Conservation (phyloP, 2,888 invertebrate genomes). For the Parapristionchus giblindavisi region DNA sequence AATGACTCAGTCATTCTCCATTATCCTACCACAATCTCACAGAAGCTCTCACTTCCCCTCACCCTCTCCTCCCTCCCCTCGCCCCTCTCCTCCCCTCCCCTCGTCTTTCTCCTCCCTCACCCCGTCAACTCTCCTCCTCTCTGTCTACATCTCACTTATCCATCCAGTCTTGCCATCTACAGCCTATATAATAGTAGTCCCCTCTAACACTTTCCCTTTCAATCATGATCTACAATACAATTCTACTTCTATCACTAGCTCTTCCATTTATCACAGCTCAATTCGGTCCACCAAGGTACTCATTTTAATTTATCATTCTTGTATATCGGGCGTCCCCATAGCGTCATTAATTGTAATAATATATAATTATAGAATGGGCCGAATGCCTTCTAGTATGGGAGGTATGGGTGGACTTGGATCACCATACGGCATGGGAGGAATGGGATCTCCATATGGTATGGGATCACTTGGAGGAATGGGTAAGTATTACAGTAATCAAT, state of each 20-base stretch:
- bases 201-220: constrained; percentile 23
- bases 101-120: too few species aligned
- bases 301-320: background rate
- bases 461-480: constrained; percentile 24
- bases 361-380: background rate
- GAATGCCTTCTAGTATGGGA: background rate
- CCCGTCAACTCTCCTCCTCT: too few species aligned
- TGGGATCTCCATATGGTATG: constrained; percentile 16
- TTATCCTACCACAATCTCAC: too few species aligned
- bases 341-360: background rate
- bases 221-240: constrained; percentile 22
- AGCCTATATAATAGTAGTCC: constrained; percentile 13
- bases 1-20: too few species aligned
- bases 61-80: too few species aligned
- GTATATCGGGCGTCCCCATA: background rate
- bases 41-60: too few species aligned
- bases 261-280: background rate
- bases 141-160: too few species aligned
- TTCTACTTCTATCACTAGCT: constrained; percentile 18
- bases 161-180: constrained; percentile 22
- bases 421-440: constrained; percentile 14
- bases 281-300: background rate
- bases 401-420: constrained; percentile 19
- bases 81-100: too few species aligned
- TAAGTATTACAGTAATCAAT: background rate